phyloP scores from a whole-genome alignment of 2,888 invertebrate species.

The Melinaea marsaeus region DNA sequence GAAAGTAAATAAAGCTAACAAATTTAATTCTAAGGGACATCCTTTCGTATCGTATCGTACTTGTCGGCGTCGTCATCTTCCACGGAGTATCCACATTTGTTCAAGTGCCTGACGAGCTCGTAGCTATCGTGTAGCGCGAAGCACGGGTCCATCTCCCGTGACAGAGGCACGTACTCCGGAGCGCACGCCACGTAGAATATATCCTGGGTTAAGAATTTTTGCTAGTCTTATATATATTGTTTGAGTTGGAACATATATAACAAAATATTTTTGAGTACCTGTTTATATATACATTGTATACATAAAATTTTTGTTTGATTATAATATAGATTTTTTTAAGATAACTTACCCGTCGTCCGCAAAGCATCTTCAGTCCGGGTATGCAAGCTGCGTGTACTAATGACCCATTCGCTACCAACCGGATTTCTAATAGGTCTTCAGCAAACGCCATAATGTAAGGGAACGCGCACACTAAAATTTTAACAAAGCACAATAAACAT shows the following conservation, averaged over 20 bases:
- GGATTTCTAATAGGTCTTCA: conserved; percentile 91
- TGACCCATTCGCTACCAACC: conserved; percentile 93
- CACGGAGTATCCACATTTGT: conserved; percentile 55
- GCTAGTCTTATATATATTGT: background rate
- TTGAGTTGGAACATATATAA: too few relatives aligned
- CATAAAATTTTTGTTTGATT: too few relatives aligned
- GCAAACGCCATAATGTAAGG: conserved; percentile 95
- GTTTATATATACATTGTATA: too few relatives aligned
- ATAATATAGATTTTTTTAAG: background rate
- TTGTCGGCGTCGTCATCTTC: conserved; percentile 64
- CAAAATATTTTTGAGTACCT: too few relatives aligned
- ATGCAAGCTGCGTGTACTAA: conserved; percentile 92
- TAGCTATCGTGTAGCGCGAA: conserved; percentile 58
- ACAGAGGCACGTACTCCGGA: conserved; percentile 68
- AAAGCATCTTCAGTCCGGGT: conserved; percentile 86
- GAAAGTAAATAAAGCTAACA: too few relatives aligned
- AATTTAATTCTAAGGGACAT: too few relatives aligned
- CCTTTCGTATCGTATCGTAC: conserved; percentile 25
- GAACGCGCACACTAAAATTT: conserved; percentile 88
- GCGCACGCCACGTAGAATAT: conserved; percentile 75
- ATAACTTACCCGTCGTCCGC: conserved; percentile 65
- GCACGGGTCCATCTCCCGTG: conserved; percentile 64
- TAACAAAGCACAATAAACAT: conserved; percentile 14
- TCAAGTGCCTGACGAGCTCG: conserved; percentile 64
- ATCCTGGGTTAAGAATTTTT: conserved; percentile 44